These are phyloP conservation scores for Leucoraja ocellata DNA, from an alignment of 2,797 vertebrate genomes.

Conservation along the genomic window DNA sequence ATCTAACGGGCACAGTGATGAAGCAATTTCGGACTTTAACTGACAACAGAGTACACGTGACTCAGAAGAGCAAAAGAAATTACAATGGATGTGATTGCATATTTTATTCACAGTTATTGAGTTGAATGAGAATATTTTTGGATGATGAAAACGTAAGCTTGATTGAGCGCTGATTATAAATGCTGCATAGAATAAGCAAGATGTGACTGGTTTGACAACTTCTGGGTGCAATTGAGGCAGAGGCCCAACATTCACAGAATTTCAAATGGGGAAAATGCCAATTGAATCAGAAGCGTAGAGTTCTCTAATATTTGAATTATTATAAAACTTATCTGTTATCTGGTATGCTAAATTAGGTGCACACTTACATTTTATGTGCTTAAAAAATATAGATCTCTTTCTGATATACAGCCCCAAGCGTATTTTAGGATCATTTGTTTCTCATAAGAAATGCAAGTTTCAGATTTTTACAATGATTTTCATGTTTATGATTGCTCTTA, in stretches of 20 bases:
- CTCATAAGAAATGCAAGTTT: not conserved
- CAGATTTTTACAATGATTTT: not conserved
- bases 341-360: not conserved
- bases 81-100: not conserved
- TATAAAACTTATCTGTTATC: not conserved
- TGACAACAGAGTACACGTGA: slow-evolving; percentile 2
- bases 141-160: not conserved
- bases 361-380: not conserved
- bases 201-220: not conserved
- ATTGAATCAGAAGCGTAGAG: not conserved
- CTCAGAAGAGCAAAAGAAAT: slow-evolving; percentile 31
- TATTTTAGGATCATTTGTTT: not conserved
- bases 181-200: not conserved
- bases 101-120: not conserved
- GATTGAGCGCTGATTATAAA: not conserved
- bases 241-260: not conserved
- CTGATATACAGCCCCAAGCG: too few relatives aligned
- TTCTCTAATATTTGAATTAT: not conserved
- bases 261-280: not conserved
- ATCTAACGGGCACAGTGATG: slow-evolving; percentile 11
- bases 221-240: not conserved
- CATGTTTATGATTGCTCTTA: not conserved
- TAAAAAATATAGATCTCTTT: not conserved
- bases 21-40: slow-evolving; percentile 30
- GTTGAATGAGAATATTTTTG: not conserved